Base-by-base conservation (phyloP, 2,888 invertebrate species). In the Synergus umbraculus region DNA sequence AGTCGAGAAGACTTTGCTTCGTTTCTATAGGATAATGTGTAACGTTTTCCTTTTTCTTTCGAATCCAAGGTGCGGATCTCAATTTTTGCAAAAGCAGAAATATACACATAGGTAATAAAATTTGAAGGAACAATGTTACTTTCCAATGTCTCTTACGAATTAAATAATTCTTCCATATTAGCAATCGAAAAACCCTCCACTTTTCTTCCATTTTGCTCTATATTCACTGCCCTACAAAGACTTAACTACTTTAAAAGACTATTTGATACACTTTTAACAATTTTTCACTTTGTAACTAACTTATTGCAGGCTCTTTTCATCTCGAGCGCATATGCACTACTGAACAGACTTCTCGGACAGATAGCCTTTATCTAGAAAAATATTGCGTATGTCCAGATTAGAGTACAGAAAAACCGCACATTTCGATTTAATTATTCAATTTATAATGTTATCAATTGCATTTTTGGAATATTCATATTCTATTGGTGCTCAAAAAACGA, bases 131-230 rank as follows among this genome's bases (percentile, higher is more conserved):
- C 29, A 90, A 8, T 13, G 79, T 85, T 46, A 84, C 65, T 65
- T 86, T 84, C 88, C 88, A 90, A 64, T 90, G 87, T 46, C 88
- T 87, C 41, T 81, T 86, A 8, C 90, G 85, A 13, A 90, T 87
- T 15, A 88, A 64, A 15, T 85, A 80, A 79, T 89, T 87, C 78
- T 91, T 91, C 46, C 84, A 81, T 29, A 91, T 44, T 1, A 91
- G 81, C 22, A 90, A 81, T 15, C 78, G 54, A 29, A 89, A 86
- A 10, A 85, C 84, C 82, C 86, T 84, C 15, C 73, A 73, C n/a
- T 54, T 73, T n/a, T 37, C 37, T 37, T 73, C 73, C 73, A 73
- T 73, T 15, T 2, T n/a, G 15, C 2, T 43, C 29, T 44, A 1
- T n/a, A 54, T n/a, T 46, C 73, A 73, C 73, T 54, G 2, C 46